Conservation (phyloP, 2,113 vertebrate species). For the Murina feae region DNA sequence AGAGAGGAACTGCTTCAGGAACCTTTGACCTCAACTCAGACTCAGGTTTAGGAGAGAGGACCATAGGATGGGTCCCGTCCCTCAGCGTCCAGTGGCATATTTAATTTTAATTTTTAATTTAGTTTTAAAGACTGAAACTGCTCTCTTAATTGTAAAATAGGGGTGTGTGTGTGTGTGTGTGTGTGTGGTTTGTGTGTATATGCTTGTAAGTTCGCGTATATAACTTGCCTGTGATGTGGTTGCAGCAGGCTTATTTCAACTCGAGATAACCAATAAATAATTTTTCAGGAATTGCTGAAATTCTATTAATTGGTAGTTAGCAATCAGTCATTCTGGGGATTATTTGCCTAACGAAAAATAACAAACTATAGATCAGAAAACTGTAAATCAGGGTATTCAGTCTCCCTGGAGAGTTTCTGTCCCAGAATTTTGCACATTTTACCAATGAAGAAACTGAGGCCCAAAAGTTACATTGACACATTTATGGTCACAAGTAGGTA, state of each 20-base stretch:
- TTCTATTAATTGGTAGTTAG: not conserved
- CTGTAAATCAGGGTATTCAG: not conserved
- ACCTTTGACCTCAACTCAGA: not conserved
- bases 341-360: not conserved
- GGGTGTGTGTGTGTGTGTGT: not conserved
- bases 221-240: not conserved
- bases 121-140: not conserved
- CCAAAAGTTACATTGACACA: not conserved
- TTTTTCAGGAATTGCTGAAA: not conserved
- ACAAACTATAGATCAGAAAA: not conserved
- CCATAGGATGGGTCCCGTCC: fast-evolving
- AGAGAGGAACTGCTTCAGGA: no score
- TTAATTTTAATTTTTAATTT: not conserved
- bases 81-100: not conserved
- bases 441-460: not conserved
- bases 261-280: not conserved
- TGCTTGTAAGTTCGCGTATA: not conserved
- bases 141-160: not conserved
- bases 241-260: not conserved
- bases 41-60: not conserved
- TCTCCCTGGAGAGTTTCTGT: fast-evolving
- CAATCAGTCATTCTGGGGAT: not conserved
- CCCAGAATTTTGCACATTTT: not conserved
- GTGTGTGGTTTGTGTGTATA: not conserved
- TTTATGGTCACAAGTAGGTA: not conserved